A percentile compares a stretch with the other conserved stretches of the same genome.
Conservation (phyloP, 2,113 vertebrate genomes). For the Thunnus maccoyii region DNA sequence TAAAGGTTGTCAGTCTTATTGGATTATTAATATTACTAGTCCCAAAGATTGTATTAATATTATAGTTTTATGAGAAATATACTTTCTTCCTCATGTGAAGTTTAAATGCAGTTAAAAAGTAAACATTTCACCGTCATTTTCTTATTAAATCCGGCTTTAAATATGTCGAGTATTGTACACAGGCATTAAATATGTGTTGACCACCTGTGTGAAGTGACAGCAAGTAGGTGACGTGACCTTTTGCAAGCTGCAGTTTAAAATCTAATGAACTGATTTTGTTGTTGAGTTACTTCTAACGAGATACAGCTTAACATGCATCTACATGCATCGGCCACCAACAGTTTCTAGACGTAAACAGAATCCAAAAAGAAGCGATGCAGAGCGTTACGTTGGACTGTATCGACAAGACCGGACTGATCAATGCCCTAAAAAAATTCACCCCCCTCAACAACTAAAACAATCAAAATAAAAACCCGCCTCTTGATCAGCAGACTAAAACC, state of each 20-base stretch:
- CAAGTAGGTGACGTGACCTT: background rate
- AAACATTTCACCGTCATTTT: background rate
- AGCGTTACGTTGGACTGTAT: constrained; percentile 12
- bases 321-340: background rate
- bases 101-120: background rate
- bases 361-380: constrained; percentile 1
- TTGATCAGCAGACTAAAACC: constrained; percentile 49
- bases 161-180: background rate
- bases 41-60: background rate
- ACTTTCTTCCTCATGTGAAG: background rate
- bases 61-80: constrained; percentile 1
- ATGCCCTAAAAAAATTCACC: constrained; percentile 20
- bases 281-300: background rate
- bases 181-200: background rate
- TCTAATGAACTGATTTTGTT: constrained; percentile 1
- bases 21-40: background rate
- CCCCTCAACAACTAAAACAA: constrained; percentile 27
- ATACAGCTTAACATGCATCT: background rate
- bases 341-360: background rate
- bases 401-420: constrained; percentile 29
- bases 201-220: background rate
- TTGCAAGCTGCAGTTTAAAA: background rate
- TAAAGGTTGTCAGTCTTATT: constrained; percentile 38
- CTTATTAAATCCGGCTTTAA: background rate
- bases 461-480: constrained; percentile 31